Conservation (phyloP, 2,113 vertebrate species). For the Naja naja region DNA sequence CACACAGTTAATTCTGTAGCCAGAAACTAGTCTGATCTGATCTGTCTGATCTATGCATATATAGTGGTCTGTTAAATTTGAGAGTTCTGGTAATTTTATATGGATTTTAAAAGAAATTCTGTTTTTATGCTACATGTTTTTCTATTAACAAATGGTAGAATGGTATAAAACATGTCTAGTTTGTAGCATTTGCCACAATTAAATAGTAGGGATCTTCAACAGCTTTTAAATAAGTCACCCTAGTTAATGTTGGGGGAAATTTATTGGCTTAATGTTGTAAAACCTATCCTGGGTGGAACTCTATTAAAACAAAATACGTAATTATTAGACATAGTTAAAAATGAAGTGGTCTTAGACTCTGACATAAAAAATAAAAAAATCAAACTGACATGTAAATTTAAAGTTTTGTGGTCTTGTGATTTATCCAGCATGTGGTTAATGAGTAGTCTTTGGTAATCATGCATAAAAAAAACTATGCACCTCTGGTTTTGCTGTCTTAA, state of each 20-base stretch:
- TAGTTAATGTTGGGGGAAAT: not conserved
- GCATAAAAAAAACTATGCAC: conserved; percentile 19
- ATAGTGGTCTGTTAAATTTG: not conserved
- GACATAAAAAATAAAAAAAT: not conserved
- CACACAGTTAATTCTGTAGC: not conserved
- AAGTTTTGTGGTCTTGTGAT: conserved; percentile 45
- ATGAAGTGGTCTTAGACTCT: conserved; percentile 12
- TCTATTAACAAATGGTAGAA: not conserved
- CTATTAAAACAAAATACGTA: not conserved
- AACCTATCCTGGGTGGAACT: not conserved
- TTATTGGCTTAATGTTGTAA: not conserved
- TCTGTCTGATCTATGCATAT: not conserved
- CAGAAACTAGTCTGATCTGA: not conserved
- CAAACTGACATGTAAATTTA: conserved; percentile 22
- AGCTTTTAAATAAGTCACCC: not conserved
- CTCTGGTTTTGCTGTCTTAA: conserved; percentile 24
- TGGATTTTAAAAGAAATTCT: not conserved
- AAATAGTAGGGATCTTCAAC: not conserved
- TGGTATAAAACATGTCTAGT: not conserved
- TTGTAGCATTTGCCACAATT: not conserved
- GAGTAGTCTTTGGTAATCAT: conserved; percentile 39
- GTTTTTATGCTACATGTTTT: not conserved
- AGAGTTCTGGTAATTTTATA: not conserved
- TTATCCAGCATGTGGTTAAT: conserved; percentile 53
- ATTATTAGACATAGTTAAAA: conserved; percentile 2